Base-by-base conservation (phyloP, 2,113 vertebrate species). In the Mirounga angustirostris region DNA sequence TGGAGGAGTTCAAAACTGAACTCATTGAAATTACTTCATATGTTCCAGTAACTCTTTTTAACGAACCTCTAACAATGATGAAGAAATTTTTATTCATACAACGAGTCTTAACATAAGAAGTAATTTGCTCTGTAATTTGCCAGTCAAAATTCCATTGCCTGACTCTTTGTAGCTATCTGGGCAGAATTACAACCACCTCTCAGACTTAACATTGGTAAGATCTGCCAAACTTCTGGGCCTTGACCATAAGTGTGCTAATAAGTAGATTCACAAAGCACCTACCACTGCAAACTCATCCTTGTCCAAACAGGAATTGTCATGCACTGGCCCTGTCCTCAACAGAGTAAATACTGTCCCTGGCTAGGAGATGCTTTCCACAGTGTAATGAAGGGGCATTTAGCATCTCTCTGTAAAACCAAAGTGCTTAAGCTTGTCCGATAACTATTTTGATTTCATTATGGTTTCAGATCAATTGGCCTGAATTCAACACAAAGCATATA, bases 31-130 rank as follows among this genome's bases (percentile, higher is more conserved):
- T 30, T 50, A 56, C 26, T 73, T 50, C 43, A 4, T 83, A 59
- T 63, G 22, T 71, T 71, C 40, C 36, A 21, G 40, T 50, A 63
- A 71, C 15, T 19, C 92, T 92, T 94, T 94, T 89, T 84, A 71
- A 79, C 89, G 71, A n/a, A 43, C 26, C 28, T 18, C 50, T 81
- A 82, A 73, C 10, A 43, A 52, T 58, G 33, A 92, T 36, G 19
- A 58, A 69, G 24, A 65, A 18, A 79, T 65, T 76, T 81, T 81
- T 93, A 5, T 33, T 88, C n/a, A 30, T 78, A 30, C 54, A 71
- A 69, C 19, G 19, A 88, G 73, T 8, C 56, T 26, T 59, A 61
- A 89, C 18, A 8, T 52, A n/a, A 94, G 52, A 76, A 82, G 58
- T 22, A 7, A 89, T 88, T 71, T 81, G 5, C 30, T 30, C 13